phyloP scores from a whole-genome alignment of 92 coral and sea anemone species.

The Palythoa grandiflora region DNA sequence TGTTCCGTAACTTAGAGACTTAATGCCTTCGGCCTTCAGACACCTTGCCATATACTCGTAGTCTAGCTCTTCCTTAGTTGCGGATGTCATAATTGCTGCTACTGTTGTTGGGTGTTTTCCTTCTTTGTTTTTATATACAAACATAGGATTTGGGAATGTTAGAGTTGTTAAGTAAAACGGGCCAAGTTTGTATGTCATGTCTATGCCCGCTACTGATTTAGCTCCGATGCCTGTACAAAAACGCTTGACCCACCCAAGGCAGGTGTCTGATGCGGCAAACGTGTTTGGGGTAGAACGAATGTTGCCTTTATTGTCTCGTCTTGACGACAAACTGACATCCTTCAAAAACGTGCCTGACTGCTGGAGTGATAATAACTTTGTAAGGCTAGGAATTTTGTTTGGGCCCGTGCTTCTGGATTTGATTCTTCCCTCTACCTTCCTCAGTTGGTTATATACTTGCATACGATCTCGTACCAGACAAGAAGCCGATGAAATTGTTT shows the following conservation, averaged over 20 bases:
- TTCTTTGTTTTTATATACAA: conserved; percentile 5
- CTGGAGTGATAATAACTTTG: conserved; percentile 11
- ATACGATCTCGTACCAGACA: conserved; percentile 26
- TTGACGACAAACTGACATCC: conserved; percentile 19
- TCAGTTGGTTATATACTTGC: conserved; percentile 48
- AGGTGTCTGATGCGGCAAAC: conserved; percentile 24
- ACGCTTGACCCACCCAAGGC: conserved; percentile 5
- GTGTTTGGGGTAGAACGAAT: conserved; percentile 27
- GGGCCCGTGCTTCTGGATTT: conserved; percentile 50
- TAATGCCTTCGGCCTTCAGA: conserved; percentile 2
- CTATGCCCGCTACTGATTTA: conserved; percentile 32
- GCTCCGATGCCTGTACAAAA: conserved; percentile 30
- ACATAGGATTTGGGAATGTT: conserved; percentile 31
- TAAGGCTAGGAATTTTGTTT: neutral
- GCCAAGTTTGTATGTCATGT: conserved; percentile 47
- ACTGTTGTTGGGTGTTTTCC: conserved; percentile 32
- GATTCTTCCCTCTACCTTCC: conserved; percentile 5
- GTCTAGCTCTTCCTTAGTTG: conserved; percentile 27
- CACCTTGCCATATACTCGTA: conserved; percentile 37
- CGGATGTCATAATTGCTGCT: conserved; percentile 48
- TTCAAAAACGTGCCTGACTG: conserved; percentile 26
- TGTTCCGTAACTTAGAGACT: conserved; percentile 34
- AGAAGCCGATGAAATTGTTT: conserved; percentile 32
- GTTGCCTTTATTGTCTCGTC: neutral
- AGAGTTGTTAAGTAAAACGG: conserved; percentile 44